Evolutionary conservation across 2,113 vertebrate species (phyloP).

Genomic region (Microtus pennsylvanicus): DNA sequence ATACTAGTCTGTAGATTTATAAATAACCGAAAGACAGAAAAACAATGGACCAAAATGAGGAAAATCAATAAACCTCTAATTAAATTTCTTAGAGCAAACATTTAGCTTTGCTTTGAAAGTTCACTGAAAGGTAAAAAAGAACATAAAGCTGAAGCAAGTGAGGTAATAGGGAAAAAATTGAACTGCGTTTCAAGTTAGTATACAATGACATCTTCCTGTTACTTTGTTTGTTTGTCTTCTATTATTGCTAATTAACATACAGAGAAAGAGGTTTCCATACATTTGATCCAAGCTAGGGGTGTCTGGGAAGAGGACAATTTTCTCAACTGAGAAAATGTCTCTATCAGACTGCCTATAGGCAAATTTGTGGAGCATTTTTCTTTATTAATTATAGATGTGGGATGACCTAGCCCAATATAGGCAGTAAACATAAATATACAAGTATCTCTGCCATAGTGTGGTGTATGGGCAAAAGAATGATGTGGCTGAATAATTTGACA

Average conservation of each 20-base stretch:
- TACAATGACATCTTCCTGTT: neutral
- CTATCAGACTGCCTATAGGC: neutral
- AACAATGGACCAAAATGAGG: constrained; percentile 7
- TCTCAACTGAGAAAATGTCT: neutral
- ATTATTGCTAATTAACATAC: neutral
- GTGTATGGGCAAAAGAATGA: neutral
- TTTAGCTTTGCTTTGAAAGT: neutral
- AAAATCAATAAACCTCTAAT: constrained; percentile 54
- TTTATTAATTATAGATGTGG: neutral
- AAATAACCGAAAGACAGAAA: constrained; percentile 37
- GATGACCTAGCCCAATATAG: too few relatives aligned
- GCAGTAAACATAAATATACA: neutral
- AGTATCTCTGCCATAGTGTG: neutral
- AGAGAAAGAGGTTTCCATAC: neutral
- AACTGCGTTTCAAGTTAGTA: neutral
- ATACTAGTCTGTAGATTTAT: constrained; percentile 23
- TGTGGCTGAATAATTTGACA: neutral
- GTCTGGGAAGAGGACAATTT: neutral
- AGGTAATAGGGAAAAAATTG: neutral
- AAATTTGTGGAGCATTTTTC: neutral
- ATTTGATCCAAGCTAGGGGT: neutral
- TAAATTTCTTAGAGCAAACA: neutral
- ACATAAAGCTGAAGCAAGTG: neutral
- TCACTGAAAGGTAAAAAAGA: constrained; percentile 18
- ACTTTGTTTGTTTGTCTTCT: neutral